phyloP scores from a whole-genome alignment of 1,140 invertebrate species.

The Megalonaias nervosa region DNA sequence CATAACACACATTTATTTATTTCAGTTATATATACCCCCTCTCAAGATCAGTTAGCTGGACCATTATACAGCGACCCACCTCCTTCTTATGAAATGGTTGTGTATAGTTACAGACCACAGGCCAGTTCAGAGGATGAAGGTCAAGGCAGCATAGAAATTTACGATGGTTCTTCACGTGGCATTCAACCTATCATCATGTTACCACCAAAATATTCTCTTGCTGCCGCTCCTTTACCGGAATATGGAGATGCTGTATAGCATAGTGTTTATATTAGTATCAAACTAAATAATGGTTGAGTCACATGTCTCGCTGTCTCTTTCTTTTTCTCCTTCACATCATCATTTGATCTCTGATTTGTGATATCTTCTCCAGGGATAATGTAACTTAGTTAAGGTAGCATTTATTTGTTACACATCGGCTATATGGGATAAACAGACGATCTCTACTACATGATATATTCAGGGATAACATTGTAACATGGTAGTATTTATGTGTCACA shows the following conservation, averaged over 20 bases:
- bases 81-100: constrained; percentile 51
- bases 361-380: too few species aligned
- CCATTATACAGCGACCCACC: constrained; percentile 40
- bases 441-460: too few species aligned
- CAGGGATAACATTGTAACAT: too few species aligned
- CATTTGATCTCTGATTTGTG: too few species aligned
- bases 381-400: too few species aligned
- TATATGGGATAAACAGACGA: too few species aligned
- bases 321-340: too few species aligned
- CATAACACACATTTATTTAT: constrained; percentile 5
- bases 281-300: too few species aligned
- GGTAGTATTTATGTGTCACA: too few species aligned
- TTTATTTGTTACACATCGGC: too few species aligned
- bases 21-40: constrained; percentile 55
- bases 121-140: constrained; percentile 8
- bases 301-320: too few species aligned
- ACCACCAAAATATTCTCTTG: constrained; percentile 53
- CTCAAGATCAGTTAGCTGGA: constrained; percentile 46
- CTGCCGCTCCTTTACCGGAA: constrained; percentile 41
- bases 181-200: constrained; percentile 38
- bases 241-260: constrained; percentile 43
- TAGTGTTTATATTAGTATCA: background rate
- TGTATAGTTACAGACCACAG: constrained; percentile 9
- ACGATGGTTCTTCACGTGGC: constrained; percentile 24
- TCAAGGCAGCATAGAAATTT: constrained; percentile 17